phyloP scores from a whole-genome alignment of 2,888 invertebrate species.

The Protophormia terraenovae region DNA sequence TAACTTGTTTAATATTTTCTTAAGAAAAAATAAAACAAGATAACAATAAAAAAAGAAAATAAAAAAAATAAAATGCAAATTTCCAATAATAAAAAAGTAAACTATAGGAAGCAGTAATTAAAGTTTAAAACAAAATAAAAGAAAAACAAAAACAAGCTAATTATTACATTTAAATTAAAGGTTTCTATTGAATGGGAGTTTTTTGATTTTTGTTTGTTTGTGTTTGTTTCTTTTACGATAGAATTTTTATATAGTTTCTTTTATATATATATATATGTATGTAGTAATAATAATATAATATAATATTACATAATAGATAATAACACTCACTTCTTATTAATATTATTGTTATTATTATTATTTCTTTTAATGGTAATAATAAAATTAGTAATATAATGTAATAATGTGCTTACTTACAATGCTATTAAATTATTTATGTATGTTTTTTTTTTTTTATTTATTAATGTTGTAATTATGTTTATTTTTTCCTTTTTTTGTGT shows the following conservation, averaged over 20 bases:
- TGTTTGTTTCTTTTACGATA: constrained; percentile 47
- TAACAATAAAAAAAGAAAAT: not conserved
- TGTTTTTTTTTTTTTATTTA: constrained; percentile 25
- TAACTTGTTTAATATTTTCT: constrained; percentile 34
- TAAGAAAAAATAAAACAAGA: constrained; percentile 29
- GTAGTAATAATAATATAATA: constrained; percentile 44
- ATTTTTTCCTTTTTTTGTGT: constrained; percentile 19
- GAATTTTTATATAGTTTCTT: constrained; percentile 58
- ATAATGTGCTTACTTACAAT: constrained; percentile 68
- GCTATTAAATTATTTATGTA: constrained; percentile 62
- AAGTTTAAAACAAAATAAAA: not conserved
- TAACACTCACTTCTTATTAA: constrained; percentile 67
- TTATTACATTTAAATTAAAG: constrained; percentile 21
- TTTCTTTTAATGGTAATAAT: constrained; percentile 51
- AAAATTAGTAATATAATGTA: constrained; percentile 64
- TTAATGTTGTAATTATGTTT: constrained; percentile 48
- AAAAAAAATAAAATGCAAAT: not conserved
- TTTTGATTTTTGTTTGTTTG: constrained; percentile 41
- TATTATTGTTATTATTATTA: constrained; percentile 30
- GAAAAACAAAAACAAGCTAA: constrained; percentile 23
- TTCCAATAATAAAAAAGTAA: not conserved
- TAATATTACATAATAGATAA: constrained; percentile 48
- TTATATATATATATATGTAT: constrained; percentile 36
- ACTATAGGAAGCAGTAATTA: not conserved
- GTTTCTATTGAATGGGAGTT: constrained; percentile 53